Conservation (phyloP, 2,797 vertebrate genomes). For the Sphenodon punctatus region DNA sequence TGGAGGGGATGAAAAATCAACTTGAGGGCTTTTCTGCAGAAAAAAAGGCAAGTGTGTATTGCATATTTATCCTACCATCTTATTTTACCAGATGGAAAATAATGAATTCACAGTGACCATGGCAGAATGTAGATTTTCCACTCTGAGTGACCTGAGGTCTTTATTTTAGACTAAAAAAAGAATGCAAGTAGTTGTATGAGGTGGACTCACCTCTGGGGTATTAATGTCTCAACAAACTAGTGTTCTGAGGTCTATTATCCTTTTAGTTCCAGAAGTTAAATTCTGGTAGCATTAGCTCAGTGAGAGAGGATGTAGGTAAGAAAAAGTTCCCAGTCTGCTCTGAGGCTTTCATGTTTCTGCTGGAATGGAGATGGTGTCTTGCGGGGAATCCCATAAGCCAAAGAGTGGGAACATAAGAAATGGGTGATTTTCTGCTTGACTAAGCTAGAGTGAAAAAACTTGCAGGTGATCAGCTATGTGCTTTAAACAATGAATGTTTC, state of each 20-base stretch:
- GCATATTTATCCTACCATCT: slow-evolving; percentile 20
- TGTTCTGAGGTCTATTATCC: slow-evolving; percentile 14
- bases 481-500: not conserved
- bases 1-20: slow-evolving; percentile 35
- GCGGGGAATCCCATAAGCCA: not conserved
- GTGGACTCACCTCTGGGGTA: slow-evolving; percentile 48
- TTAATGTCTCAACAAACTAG: slow-evolving; percentile 41
- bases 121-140: not conserved
- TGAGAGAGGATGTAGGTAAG: not conserved
- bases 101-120: slow-evolving; percentile 21
- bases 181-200: not conserved
- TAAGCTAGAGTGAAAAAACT: not conserved
- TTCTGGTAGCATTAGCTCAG: not conserved
- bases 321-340: not conserved
- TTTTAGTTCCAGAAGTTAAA: slow-evolving; percentile 26
- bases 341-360: not conserved
- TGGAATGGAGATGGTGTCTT: not conserved
- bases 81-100: slow-evolving; percentile 29
- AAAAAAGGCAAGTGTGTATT: slow-evolving; percentile 7
- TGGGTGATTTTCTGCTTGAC: not conserved
- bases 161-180: not conserved
- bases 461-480: not conserved
- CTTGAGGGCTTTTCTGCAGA: slow-evolving; percentile 37
- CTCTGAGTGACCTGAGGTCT: not conserved
- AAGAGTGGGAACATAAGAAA: not conserved